Evolutionary conservation across 2,113 vertebrate genomes (phyloP).

Genomic region (Percopsis transmontana): DNA sequence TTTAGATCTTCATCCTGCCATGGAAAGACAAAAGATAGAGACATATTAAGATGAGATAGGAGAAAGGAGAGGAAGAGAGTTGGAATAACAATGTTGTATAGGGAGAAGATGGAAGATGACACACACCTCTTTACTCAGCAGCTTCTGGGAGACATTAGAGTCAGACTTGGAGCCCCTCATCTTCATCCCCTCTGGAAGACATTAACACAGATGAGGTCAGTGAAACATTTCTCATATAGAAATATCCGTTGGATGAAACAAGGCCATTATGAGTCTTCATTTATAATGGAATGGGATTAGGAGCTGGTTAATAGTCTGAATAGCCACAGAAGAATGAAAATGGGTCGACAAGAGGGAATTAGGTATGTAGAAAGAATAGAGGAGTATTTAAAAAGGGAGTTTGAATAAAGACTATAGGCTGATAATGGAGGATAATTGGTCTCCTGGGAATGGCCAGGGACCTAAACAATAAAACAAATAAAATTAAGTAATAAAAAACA

Average conservation of each 20-base stretch:
- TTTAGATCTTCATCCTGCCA: conserved; percentile 77
- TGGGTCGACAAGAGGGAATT: not conserved
- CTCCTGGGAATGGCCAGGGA: too few species aligned
- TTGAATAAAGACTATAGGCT: not conserved
- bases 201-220: not conserved
- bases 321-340: not conserved
- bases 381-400: not conserved
- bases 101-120: too few species aligned
- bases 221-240: not conserved
- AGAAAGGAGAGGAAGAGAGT: too few species aligned
- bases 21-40: not conserved
- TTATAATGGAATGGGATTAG: not conserved
- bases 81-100: not conserved
- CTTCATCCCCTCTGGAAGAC: conserved; percentile 90
- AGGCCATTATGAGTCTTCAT: not conserved
- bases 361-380: not conserved
- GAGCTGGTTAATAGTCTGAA: too few species aligned
- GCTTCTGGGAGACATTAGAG: conserved; percentile 86
- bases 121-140: conserved; percentile 84
- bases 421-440: too few species aligned
- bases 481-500: too few species aligned
- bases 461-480: too few species aligned
- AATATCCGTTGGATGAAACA: not conserved
- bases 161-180: conserved; percentile 93
- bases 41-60: too few species aligned